Evolutionary conservation across 1,140 invertebrate species (phyloP).

Genomic region (Habropoda laboriosa): DNA sequence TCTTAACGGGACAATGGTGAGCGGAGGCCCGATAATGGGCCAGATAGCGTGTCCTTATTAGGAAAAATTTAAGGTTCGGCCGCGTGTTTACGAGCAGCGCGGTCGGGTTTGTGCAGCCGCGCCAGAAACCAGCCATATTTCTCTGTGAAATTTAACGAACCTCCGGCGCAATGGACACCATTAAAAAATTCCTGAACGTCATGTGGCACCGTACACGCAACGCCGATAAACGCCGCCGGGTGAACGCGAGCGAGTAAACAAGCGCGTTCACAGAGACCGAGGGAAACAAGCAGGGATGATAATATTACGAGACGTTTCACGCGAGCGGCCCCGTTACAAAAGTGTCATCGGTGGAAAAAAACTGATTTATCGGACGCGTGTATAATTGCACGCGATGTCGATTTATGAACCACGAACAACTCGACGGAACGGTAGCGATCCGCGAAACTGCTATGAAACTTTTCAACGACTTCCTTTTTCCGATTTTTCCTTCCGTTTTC

Average conservation of each 20-base stretch:
- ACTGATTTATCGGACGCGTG: not conserved
- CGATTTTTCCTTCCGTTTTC: too few relatives aligned
- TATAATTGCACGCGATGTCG: not conserved
- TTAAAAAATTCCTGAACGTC: slow-evolving; percentile 71
- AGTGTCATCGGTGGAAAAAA: slow-evolving; percentile 10
- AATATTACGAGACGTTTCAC: slow-evolving; percentile 53
- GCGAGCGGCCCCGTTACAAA: slow-evolving; percentile 18
- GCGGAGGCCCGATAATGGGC: slow-evolving; percentile 7
- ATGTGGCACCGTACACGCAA: slow-evolving; percentile 63
- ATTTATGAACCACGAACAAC: not conserved
- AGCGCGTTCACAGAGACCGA: not conserved
- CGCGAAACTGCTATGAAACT: not conserved
- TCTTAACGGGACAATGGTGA: slow-evolving; percentile 47
- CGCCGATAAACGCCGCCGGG: slow-evolving; percentile 56
- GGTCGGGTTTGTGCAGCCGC: not conserved
- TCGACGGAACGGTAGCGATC: not conserved
- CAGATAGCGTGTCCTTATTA: slow-evolving; percentile 47
- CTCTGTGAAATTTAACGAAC: slow-evolving; percentile 66
- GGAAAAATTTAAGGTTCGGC: slow-evolving; percentile 47
- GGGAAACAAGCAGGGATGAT: slow-evolving; percentile 29
- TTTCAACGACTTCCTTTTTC: too few relatives aligned
- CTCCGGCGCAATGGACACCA: slow-evolving; percentile 65
- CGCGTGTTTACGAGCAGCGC: slow-evolving; percentile 41
- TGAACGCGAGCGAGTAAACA: not conserved
- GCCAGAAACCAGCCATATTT: slow-evolving; percentile 55